Base-by-base conservation (phyloP, 2,797 vertebrate genomes). In the Bufotes viridis region DNA sequence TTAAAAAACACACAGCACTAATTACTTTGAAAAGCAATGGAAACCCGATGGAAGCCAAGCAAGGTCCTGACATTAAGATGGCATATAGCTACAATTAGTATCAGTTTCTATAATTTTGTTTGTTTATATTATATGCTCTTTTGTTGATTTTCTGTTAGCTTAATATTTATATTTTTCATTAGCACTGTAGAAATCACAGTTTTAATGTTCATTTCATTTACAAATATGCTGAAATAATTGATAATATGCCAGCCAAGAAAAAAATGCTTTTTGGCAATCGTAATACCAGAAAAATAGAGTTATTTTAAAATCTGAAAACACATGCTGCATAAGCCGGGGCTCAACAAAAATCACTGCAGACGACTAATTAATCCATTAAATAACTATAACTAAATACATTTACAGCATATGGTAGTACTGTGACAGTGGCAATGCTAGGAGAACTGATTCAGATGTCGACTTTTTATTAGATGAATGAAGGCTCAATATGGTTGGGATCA, bases 361-460 rank as follows among this genome's bases (percentile, higher is more conserved):
- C 85, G 60, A 78, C 88, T 87, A 89, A 87, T 89, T 89, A 76
- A 89, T 89, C 88, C 76, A 82, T 83, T 67, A 60, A 79, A 87
- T 82, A 70, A 70, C 80, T 78, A 82, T 57, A 83, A 78, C 88
- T 86, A 82, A 89, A 89, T 78, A 82, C 74, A 83, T 83, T 82
- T 83, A 53, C 42, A 82, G 84, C 88, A 89, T 86, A 89, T 89
- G 88, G 84, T 53, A 79, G 24, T 18, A 53, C 80, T 83, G 80
- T 87, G 88, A 87, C 70, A 86, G 74, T 51, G 85, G 81, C 70
- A 80, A 17, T 82, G 88, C 61, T 78, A 89, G 22, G 53, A 83
- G 53, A 86, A 67, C 84, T 61, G 84, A 78, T 86, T 86, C 75
- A 82, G 51, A 69, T 82, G 69, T 78, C 63, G 12, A 76, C 53